Base-by-base conservation (phyloP, 2,888 invertebrate species). In the Plagiodera versicolora region DNA sequence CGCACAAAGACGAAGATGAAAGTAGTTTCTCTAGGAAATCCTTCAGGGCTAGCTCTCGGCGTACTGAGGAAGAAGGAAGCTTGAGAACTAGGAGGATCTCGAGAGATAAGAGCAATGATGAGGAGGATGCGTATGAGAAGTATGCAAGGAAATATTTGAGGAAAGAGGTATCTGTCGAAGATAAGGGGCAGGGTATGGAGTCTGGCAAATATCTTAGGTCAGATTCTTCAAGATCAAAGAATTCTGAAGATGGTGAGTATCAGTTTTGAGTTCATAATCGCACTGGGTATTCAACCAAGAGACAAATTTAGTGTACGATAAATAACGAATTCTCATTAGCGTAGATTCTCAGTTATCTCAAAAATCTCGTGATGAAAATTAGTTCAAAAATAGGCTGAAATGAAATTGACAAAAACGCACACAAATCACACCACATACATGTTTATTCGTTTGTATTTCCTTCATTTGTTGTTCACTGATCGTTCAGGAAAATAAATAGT, bases 91-190 rank as follows among this genome's bases (percentile, higher is more conserved):
- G 68, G 44, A 70, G 68, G 57, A 67, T 70, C 39, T 71, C 74
- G 6, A 64, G 52, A 19, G 16, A 71, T 11, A 65, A 71, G 61
- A 66, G 65, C 16, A 64, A 67, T 24, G 70, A 69, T 3, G 73
- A 72, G 46, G 72, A 73, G 24, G 73, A 73, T 60, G 68, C 73
- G 1, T 73, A 73, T 47, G 73, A 72, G 51, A 71, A 66, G 51
- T 73, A 73, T 52, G 72, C 72, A 8, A 68, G 68, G 49, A 73
- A 73, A 58, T 73, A 73, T 64, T 57, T 73, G 47, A 64, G 72
- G 24, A 73, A 72, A 49, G 70, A 72, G 32, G 68, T 6, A 14
- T 39, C 63, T 8, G 50, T 56, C 17, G 67, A 67, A 45, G 61
- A 47, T 50, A 57, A 11, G 55, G 53, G 11, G 49, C 52, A 14